Evolutionary conservation across 2,113 vertebrate genomes (phyloP).

Genomic region (Parotia lawesii): DNA sequence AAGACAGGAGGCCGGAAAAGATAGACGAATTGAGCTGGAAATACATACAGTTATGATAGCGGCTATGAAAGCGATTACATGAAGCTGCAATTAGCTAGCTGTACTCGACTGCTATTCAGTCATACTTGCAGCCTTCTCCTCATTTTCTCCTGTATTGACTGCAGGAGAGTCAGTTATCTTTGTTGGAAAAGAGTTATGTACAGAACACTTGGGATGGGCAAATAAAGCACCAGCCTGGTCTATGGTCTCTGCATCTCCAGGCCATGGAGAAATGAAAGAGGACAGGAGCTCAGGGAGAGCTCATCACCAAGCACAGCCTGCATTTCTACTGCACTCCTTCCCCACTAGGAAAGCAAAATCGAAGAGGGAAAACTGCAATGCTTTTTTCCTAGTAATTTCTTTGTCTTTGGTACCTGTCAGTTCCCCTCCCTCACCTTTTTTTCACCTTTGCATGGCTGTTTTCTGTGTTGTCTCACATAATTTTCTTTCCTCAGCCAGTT

Average conservation of each 20-base stretch:
- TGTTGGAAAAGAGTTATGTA: background rate
- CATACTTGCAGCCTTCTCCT: conserved; percentile 23
- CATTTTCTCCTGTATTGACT: background rate
- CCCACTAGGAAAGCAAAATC: background rate
- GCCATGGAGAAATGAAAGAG: background rate
- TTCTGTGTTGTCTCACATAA: background rate
- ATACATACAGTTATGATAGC: conserved; percentile 53
- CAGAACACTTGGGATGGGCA: background rate
- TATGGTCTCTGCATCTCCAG: background rate
- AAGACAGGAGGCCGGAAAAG: conserved; percentile 62
- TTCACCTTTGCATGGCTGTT: background rate
- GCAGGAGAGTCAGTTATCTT: background rate
- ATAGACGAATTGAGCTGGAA: conserved; percentile 60
- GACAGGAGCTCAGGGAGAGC: background rate
- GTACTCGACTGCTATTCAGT: background rate
- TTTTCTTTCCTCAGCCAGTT: background rate
- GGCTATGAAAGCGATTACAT: conserved; percentile 7
- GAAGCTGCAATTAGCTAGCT: conserved; percentile 53
- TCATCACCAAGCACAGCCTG: background rate
- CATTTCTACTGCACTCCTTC: background rate
- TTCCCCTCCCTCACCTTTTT: background rate
- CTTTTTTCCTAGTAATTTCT: background rate
- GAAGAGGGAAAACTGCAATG: background rate
- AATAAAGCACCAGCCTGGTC: background rate
- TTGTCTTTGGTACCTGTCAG: background rate